A percentile compares a stretch with the other conserved stretches of the same genome.
Conservation (phyloP, 1,140 invertebrate species). For the Palaemon carinicauda region DNA sequence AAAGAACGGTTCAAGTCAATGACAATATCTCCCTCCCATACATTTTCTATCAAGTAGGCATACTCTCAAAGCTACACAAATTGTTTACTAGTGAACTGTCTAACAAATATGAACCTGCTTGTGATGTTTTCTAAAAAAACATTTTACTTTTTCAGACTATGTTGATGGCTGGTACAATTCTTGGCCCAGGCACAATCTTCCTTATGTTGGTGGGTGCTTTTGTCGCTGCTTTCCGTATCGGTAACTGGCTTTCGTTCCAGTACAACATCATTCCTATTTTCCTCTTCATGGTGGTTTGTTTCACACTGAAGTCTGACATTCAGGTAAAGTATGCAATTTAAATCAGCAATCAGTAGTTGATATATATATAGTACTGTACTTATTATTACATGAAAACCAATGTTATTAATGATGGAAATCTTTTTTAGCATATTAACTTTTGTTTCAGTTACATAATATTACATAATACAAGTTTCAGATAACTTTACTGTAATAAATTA, state of each 20-base stretch:
- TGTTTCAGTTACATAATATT: too few species aligned
- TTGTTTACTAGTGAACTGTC: not conserved
- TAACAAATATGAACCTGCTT: not conserved
- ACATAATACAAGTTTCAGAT: too few species aligned
- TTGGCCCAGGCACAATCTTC: slow-evolving; percentile 92
- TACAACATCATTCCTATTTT: slow-evolving; percentile 87
- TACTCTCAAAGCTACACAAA: not conserved
- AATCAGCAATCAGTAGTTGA: too few species aligned
- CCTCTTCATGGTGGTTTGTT: slow-evolving; percentile 91
- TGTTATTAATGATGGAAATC: too few species aligned
- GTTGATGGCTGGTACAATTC: slow-evolving; percentile 87
- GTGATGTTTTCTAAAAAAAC: not conserved
- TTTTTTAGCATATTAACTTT: too few species aligned
- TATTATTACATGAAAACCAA: too few species aligned
- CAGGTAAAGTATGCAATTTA: slow-evolving; percentile 70
- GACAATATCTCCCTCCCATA: slow-evolving; percentile 96
- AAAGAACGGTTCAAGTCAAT: slow-evolving; percentile 93
- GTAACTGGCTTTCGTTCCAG: slow-evolving; percentile 89
- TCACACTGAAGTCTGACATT: slow-evolving; percentile 88
- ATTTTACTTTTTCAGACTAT: slow-evolving; percentile 63
- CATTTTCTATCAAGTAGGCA: slow-evolving; percentile 85
- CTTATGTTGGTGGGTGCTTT: slow-evolving; percentile 97
- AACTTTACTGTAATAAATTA: too few species aligned
- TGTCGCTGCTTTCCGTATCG: slow-evolving; percentile 87
- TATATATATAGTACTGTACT: too few species aligned